Evolutionary conservation across 2,113 vertebrate genomes (phyloP).

Genomic region (Pachypanchax playfairii): DNA sequence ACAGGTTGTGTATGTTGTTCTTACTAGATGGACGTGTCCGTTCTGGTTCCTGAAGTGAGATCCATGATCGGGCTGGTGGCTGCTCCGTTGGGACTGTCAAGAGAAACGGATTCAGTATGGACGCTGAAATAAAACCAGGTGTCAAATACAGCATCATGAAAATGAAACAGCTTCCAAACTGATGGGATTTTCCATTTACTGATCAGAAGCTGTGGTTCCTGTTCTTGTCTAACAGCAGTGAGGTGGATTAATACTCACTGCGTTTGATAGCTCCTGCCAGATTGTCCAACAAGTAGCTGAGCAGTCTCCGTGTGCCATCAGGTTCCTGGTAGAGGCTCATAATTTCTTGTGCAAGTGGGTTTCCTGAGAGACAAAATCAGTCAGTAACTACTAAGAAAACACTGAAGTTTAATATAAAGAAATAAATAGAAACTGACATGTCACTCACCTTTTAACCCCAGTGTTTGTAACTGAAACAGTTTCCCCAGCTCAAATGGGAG

Average conservation of each 20-base stretch:
- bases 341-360: constrained; percentile 99
- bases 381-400: constrained; percentile 5
- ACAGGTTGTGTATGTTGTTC: background rate
- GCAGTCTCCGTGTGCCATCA: constrained; percentile 94
- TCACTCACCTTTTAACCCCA: constrained; percentile 96
- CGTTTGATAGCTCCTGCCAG: constrained; percentile 97
- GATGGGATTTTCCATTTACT: too few species aligned
- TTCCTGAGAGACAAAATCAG: constrained; percentile 81
- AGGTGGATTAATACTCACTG: constrained; percentile 83
- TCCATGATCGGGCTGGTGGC: constrained; percentile 95
- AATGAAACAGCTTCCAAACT: too few species aligned
- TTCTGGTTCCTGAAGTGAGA: constrained; percentile 94
- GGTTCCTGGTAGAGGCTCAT: constrained; percentile 98
- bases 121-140: background rate
- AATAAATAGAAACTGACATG: constrained; percentile 20
- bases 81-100: constrained; percentile 90
- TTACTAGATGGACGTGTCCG: constrained; percentile 89
- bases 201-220: background rate
- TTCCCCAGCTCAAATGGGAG: constrained; percentile 99
- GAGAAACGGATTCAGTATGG: constrained; percentile 22
- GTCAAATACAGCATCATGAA: background rate
- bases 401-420: constrained; percentile 38
- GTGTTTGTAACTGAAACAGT: constrained; percentile 99
- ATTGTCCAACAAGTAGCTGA: constrained; percentile 99
- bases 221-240: constrained; percentile 14